Evolutionary conservation across 2,888 invertebrate species (phyloP).

Genomic region (Phrixothrix hirtus): DNA sequence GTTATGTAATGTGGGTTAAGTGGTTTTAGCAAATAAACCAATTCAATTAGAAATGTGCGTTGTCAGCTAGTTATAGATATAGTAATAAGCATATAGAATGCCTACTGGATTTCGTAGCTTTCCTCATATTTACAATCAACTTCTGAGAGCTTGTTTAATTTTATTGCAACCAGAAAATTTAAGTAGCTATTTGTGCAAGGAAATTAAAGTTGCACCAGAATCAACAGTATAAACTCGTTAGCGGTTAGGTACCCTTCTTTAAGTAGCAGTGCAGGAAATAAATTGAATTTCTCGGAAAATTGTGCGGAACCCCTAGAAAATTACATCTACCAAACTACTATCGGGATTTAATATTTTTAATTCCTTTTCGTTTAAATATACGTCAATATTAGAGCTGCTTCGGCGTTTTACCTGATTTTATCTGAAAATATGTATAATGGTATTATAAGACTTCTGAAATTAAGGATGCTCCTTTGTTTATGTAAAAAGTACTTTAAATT

Average conservation of each 20-base stretch:
- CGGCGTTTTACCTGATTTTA: no score
- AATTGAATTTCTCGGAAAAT: slow-evolving; percentile 20
- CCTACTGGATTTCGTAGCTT: no score
- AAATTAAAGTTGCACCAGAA: slow-evolving; percentile 20
- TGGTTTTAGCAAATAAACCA: no score
- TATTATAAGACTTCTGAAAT: no score
- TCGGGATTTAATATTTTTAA: slow-evolving; percentile 6
- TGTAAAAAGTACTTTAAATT: no score
- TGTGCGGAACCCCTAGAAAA: slow-evolving; percentile 11
- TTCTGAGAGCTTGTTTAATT: no score
- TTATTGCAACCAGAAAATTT: slow-evolving; percentile 6
- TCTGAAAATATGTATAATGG: no score
- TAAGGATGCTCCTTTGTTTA: no score
- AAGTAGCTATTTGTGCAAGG: slow-evolving; percentile 12
- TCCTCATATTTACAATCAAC: no score
- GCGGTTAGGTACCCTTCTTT: slow-evolving; percentile 11
- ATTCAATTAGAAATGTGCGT: neutral
- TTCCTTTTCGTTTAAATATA: neutral
- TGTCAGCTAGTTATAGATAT: neutral
- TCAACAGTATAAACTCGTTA: slow-evolving; percentile 20
- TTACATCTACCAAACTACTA: slow-evolving; percentile 2
- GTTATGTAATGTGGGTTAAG: no score
- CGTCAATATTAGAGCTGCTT: no score
- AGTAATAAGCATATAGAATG: no score
- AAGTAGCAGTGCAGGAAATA: slow-evolving; percentile 20